Evolutionary conservation across 2,888 invertebrate genomes (phyloP), one percentile per base, ranked within the genome.

Genomic region (Glyphotaelius pellucidus): DNA sequence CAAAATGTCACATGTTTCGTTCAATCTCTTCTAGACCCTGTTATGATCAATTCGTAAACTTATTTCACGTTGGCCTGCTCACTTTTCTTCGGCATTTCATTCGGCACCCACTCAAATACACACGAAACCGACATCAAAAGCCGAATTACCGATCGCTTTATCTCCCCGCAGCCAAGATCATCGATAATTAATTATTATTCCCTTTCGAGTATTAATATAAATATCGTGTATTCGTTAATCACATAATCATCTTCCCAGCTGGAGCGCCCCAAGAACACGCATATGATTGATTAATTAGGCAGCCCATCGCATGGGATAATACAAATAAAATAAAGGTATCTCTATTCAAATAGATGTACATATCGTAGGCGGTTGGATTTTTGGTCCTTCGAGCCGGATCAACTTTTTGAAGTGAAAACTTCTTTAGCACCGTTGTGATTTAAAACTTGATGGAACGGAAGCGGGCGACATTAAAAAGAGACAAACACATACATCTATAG

Each of bases 331-430:
- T 67, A 67, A n/a, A 67, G 67, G 67, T 67, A 67, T 67, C 67
- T 67, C 67, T 67, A 67, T 67, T 67, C 67, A 67, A 5, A 19
- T n/a, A n/a, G n/a, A n/a, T n/a, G 67, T 67, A 67, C 67, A 5
- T n/a, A 5, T 25, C 9, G 25, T 83, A 35, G 83, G 31, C 25
- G 83, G 9, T 32, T 35, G 25, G 0, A 38, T 83, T 83, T 83
- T 83, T 15, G 83, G 83, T 83, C 83, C 83, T 83, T 83, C 35
- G 35, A 83, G 83, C 83, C 83, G 83, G 83, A 83, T n/a, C n/a
- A n/a, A n/a, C n/a, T n/a, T n/a, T n/a, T n/a, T n/a, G n/a, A n/a
- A n/a, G n/a, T n/a, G n/a, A n/a, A n/a, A n/a, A n/a, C n/a, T n/a
- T n/a, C n/a, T n/a, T n/a, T n/a, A n/a, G n/a, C n/a, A n/a, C n/a